These are phyloP conservation scores for Vespertilio murinus DNA, from an alignment of 2,797 vertebrate genomes.

Conservation along the genomic window DNA sequence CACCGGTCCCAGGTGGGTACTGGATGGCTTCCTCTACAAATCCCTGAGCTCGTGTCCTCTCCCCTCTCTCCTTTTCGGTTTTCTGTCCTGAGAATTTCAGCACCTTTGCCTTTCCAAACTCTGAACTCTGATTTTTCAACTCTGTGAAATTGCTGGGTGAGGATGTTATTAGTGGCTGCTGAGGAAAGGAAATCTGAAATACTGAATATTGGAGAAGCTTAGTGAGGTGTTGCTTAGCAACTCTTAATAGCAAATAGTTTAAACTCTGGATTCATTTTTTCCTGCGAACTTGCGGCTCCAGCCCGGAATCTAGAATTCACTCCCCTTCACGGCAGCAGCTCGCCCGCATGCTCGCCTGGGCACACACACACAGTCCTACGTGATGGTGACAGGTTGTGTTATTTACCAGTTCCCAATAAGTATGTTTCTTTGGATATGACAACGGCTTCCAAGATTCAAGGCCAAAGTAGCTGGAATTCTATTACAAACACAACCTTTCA, in stretches of 20 bases:
- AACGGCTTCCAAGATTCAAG: background rate
- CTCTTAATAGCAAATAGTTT: conserved; percentile 71
- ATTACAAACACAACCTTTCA: background rate
- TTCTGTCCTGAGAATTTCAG: background rate
- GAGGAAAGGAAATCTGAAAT: conserved; percentile 52
- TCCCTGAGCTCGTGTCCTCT: background rate
- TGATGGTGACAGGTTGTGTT: no score
- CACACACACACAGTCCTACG: background rate
- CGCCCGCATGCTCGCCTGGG: fast-evolving
- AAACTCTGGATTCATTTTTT: conserved; percentile 63
- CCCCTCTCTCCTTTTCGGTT: background rate
- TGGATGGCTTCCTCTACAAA: background rate
- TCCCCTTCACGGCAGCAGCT: background rate
- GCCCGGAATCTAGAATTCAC: background rate
- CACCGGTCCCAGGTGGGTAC: background rate
- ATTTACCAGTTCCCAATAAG: background rate
- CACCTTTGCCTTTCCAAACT: background rate
- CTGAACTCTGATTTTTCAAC: background rate
- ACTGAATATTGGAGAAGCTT: conserved; percentile 13
- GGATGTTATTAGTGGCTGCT: background rate
- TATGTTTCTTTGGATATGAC: background rate
- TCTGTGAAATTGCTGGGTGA: background rate
- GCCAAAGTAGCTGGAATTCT: background rate
- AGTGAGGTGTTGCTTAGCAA: conserved; percentile 73
- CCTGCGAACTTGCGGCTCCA: conserved; percentile 49